phyloP scores from a whole-genome alignment of 2,797 vertebrate genomes.

The Microctenopoma steveboyesi region DNA sequence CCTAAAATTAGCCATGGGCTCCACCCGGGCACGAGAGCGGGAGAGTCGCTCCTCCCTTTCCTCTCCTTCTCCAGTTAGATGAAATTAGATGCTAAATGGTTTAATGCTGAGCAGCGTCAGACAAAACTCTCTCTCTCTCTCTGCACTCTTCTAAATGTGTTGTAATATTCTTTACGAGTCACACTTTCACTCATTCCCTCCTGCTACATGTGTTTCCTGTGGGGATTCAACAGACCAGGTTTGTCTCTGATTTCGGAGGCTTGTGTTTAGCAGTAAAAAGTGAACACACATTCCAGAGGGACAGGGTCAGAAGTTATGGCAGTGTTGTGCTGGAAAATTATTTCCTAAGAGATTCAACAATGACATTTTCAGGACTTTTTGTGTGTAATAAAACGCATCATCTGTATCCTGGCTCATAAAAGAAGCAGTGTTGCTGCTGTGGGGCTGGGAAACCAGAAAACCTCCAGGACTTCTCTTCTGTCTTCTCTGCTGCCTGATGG shows the following conservation, averaged over 20 bases:
- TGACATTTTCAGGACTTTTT: constrained; percentile 38
- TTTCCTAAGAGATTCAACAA: constrained; percentile 22
- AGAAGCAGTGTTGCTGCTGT: constrained; percentile 19
- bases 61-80: constrained; percentile 23
- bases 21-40: constrained; percentile 56
- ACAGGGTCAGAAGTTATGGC: constrained; percentile 6
- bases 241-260: constrained; percentile 14
- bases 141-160: not conserved
- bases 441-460: constrained; percentile 34
- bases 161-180: not conserved
- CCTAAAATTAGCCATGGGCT: constrained; percentile 55
- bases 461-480: constrained; percentile 35
- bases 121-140: not conserved
- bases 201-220: not conserved
- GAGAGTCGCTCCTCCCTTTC: constrained; percentile 7
- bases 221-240: not conserved
- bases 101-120: constrained; percentile 14
- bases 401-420: constrained; percentile 21
- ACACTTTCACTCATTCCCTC: not conserved
- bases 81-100: constrained; percentile 11
- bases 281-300: constrained; percentile 14
- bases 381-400: constrained; percentile 1
- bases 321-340: constrained; percentile 1
- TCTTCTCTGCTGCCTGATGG: constrained; percentile 21
- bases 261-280: constrained; percentile 11